Conservation (phyloP, 2,888 invertebrate genomes). For the Chloroclysta siterata region DNA sequence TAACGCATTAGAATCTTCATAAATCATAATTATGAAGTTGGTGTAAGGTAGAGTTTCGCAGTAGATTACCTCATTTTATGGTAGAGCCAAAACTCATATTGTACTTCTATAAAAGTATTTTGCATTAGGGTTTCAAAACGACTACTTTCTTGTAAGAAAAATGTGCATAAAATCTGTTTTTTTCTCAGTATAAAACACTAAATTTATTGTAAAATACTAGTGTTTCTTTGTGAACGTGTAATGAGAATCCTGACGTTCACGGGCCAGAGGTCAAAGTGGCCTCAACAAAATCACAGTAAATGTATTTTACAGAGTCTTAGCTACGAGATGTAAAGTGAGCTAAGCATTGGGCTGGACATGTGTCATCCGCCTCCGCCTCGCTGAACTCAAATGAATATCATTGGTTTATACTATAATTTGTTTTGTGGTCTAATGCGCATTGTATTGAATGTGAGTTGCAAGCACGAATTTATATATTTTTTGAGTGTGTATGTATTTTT, state of each 20-base stretch:
- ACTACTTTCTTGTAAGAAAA: no score
- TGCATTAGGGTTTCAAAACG: no score
- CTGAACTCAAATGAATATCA: no score
- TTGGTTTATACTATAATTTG: no score
- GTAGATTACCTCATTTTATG: slow-evolving; percentile 3
- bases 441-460: no score
- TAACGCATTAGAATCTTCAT: slow-evolving; percentile 24
- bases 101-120: no score
- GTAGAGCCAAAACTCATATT: background rate
- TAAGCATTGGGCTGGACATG: no score
- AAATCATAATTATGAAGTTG: slow-evolving; percentile 25
- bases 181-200: slow-evolving; percentile 4
- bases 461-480: no score
- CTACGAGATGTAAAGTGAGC: background rate
- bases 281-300: slow-evolving; percentile 66
- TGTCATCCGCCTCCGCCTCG: no score
- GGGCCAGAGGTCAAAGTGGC: slow-evolving; percentile 78
- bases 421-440: no score
- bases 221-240: slow-evolving; percentile 67
- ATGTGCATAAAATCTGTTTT: no score
- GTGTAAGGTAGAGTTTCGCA: slow-evolving; percentile 10
- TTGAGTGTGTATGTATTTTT: no score
- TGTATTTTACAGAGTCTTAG: slow-evolving; percentile 9
- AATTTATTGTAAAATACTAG: slow-evolving; percentile 54
- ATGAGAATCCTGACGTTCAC: slow-evolving; percentile 75